A percentile compares a stretch with the other conserved stretches of the same genome.
phyloP scores from a whole-genome alignment of 1,140 invertebrate genomes.

The Drosophila asahinai region DNA sequence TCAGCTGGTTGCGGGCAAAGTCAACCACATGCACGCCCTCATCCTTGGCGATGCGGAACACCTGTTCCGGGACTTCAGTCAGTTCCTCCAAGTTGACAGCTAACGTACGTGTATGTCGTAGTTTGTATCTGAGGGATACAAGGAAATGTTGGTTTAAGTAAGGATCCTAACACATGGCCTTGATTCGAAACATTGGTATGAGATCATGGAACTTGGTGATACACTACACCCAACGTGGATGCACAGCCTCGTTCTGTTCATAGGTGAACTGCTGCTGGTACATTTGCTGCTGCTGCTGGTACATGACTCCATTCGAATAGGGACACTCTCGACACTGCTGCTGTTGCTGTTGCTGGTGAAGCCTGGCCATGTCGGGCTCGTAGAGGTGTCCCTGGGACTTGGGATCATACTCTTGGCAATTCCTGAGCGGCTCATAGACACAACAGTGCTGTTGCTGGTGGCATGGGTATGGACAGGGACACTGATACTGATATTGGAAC shows the following conservation, averaged over 20 bases:
- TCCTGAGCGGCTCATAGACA: conserved; percentile 7
- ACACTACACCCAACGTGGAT: conserved; percentile 74
- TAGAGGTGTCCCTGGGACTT: conserved; percentile 3
- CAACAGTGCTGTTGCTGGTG: conserved; percentile 23
- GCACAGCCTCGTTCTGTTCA: conserved; percentile 18
- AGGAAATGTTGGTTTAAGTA: conserved; percentile 32
- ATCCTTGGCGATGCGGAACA: conserved; percentile 89
- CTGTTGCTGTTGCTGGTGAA: conserved; percentile 1
- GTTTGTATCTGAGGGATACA: conserved; percentile 87
- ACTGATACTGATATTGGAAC: conserved; percentile 9
- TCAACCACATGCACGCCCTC: conserved; percentile 91
- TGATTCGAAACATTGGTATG: background rate
- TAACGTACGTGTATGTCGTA: conserved; percentile 90
- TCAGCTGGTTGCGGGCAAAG: conserved; percentile 92
- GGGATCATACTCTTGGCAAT: conserved; percentile 4
- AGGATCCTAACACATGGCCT: background rate
- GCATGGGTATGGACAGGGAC: conserved; percentile 10
- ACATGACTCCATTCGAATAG: conserved; percentile 11
- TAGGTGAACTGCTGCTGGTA: conserved; percentile 7
- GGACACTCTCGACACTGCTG: background rate
- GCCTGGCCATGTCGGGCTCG: background rate
- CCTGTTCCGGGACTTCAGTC: conserved; percentile 88
- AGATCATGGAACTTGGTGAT: conserved; percentile 47
- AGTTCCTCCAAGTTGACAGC: conserved; percentile 89
- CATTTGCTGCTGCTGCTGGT: conserved; percentile 24